These are phyloP conservation scores for Anguilla japonica DNA, from an alignment of 2,113 vertebrate species.

Conservation along the genomic window DNA sequence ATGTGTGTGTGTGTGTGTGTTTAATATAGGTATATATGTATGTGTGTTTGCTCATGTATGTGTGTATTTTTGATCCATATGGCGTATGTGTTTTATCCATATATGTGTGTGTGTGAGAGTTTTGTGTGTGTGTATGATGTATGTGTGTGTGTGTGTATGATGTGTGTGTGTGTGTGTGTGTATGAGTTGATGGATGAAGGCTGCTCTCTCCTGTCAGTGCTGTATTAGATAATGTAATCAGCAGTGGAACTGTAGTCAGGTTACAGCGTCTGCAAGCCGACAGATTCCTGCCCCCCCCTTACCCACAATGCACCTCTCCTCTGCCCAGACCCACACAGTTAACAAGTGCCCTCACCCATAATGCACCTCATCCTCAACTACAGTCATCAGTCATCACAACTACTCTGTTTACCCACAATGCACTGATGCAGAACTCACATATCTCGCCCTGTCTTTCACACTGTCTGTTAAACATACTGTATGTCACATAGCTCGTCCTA, in stretches of 20 bases:
- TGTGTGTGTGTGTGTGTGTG: too few relatives aligned
- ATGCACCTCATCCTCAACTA: too few relatives aligned
- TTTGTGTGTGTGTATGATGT: background rate
- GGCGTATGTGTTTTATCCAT: background rate
- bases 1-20: background rate
- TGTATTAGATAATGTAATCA: constrained; percentile 20
- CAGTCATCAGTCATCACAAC: too few relatives aligned
- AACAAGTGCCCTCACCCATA: background rate
- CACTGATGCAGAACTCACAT: too few relatives aligned
- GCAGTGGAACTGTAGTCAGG: constrained; percentile 15
- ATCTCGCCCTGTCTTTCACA: too few relatives aligned
- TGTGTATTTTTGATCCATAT: background rate
- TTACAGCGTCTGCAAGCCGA: constrained; percentile 32
- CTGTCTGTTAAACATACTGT: background rate
- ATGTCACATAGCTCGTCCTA: background rate
- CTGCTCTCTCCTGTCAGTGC: background rate
- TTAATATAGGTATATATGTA: background rate
- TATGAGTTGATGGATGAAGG: background rate
- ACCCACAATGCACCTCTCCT: background rate
- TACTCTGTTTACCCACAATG: background rate
- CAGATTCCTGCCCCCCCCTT: constrained; percentile 42
- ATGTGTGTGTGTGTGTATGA: background rate
- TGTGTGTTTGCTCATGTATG: background rate
- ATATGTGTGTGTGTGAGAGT: too few relatives aligned
- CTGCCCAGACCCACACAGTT: background rate